phyloP scores from a whole-genome alignment of 2,113 vertebrate genomes.

The Aphelocoma coerulescens region DNA sequence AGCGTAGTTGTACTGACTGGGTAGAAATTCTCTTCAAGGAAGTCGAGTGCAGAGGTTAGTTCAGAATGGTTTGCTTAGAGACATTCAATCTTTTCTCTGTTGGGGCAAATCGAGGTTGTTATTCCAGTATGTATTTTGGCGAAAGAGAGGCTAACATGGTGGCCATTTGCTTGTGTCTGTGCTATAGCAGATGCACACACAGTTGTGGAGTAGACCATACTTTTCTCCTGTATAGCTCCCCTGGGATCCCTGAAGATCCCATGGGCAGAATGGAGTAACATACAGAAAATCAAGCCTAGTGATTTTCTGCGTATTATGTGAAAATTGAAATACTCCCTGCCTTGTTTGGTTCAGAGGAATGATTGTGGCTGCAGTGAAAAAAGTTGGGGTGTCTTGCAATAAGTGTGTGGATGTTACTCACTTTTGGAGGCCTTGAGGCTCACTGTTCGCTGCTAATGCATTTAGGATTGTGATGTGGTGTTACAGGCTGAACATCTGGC shows the following conservation, averaged over 20 bases:
- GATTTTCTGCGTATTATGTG: background rate
- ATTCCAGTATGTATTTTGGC: background rate
- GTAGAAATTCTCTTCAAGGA: background rate
- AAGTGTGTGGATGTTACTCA: background rate
- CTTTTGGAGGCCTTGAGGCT: background rate
- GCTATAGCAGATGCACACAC: background rate
- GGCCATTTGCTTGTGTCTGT: background rate
- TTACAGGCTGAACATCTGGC: constrained; percentile 10
- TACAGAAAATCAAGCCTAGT: background rate
- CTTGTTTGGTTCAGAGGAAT: background rate
- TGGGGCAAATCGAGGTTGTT: background rate
- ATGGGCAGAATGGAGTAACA: background rate
- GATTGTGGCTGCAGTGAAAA: background rate
- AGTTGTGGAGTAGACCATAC: fast-evolving
- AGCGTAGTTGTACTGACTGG: background rate
- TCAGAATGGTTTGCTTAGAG: background rate
- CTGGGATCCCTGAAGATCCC: background rate
- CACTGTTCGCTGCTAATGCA: background rate
- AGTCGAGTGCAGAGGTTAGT: background rate
- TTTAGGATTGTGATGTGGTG: background rate
- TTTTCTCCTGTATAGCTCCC: background rate
- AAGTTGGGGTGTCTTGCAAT: background rate
- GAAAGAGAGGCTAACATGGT: background rate
- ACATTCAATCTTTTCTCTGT: background rate
- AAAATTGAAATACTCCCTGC: background rate